Evolutionary conservation across 92 coral and sea anemone species (phyloP).

Genomic region (Zoanthus sansibaricus): DNA sequence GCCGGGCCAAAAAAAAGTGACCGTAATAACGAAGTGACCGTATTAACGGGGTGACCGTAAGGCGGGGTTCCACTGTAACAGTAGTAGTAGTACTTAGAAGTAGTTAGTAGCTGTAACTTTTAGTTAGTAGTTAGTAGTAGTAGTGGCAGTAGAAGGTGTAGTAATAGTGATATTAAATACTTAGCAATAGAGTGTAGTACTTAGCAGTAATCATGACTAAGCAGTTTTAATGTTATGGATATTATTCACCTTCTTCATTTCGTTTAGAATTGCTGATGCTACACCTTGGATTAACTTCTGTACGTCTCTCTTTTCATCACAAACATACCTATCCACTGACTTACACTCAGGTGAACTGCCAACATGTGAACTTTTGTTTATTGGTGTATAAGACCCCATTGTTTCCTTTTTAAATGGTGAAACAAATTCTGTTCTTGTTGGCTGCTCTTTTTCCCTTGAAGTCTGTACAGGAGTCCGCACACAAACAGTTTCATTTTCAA

Average conservation of each 20-base stretch:
- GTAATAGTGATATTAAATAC: too few species aligned
- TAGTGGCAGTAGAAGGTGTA: too few species aligned
- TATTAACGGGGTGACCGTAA: too few species aligned
- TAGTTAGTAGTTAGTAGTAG: too few species aligned
- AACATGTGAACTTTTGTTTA: neutral
- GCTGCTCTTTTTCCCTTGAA: neutral
- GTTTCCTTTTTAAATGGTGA: neutral
- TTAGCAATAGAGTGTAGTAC: too few species aligned
- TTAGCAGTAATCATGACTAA: too few species aligned
- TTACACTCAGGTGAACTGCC: neutral
- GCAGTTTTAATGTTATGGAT: neutral
- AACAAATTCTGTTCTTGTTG: conserved; percentile 23
- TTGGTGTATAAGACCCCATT: neutral
- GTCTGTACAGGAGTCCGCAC: conserved; percentile 14
- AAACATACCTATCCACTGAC: conserved; percentile 35
- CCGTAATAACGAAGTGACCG: too few species aligned
- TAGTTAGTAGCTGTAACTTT: too few species aligned
- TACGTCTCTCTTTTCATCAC: conserved; percentile 33
- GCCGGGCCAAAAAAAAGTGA: too few species aligned
- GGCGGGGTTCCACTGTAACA: too few species aligned
- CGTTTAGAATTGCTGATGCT: conserved; percentile 45
- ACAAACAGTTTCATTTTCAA: conserved; percentile 21
- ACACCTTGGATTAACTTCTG: conserved; percentile 34
- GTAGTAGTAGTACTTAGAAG: too few species aligned
- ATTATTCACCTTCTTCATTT: conserved; percentile 55